Conservation (phyloP, 2,113 vertebrate genomes). For the Cercopithecus mona region DNA sequence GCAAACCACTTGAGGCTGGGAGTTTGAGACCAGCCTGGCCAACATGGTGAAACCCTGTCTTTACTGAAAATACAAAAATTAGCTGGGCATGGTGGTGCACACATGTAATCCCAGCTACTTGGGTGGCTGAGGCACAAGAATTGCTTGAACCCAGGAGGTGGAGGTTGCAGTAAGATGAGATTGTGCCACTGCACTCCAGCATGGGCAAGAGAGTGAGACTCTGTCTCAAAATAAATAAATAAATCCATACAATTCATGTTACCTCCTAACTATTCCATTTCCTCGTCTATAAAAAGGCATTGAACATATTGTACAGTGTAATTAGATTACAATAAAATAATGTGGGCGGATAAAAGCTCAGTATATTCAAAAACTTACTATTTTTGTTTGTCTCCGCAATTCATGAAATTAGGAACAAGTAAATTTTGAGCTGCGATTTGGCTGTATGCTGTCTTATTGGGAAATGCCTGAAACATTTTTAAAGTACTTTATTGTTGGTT, state of each 20-base stretch:
- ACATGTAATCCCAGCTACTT: too few species aligned
- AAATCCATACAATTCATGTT: not conserved
- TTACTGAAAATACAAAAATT: too few species aligned
- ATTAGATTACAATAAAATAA: not conserved
- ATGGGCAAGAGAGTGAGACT: too few species aligned
- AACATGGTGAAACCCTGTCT: too few species aligned
- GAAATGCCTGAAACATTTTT: not conserved
- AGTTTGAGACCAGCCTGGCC: too few species aligned
- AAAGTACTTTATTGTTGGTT: not conserved
- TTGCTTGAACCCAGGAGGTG: too few species aligned
- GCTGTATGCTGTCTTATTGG: not conserved
- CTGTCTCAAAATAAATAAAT: too few species aligned
- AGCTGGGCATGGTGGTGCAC: too few species aligned
- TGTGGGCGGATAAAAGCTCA: not conserved
- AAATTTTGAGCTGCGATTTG: not conserved
- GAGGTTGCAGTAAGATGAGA: too few species aligned
- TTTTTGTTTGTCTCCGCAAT: not conserved
- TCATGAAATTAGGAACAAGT: not conserved
- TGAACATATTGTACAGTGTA: accelerated
- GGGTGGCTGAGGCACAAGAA: too few species aligned
- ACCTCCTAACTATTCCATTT: not conserved
- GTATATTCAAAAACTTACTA: not conserved
- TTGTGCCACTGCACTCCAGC: too few species aligned
- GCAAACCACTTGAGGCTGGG: too few species aligned
- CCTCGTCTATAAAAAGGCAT: not conserved